Conservation (phyloP, 1,140 invertebrate species). For the Papilio glaucus region DNA sequence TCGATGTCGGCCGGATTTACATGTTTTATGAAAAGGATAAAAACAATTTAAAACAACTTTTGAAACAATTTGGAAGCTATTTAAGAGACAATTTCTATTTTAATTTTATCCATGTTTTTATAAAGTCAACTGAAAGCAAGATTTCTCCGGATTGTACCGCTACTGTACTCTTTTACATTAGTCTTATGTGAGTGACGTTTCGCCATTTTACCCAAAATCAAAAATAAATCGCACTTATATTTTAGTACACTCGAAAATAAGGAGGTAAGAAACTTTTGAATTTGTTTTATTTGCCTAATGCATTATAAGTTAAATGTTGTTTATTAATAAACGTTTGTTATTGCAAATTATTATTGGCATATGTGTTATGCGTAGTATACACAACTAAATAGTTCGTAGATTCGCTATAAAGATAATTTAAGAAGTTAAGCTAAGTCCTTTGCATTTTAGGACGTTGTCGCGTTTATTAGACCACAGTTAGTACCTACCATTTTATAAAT, state of each 20-base stretch:
- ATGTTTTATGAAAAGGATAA: neutral
- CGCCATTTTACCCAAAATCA: slow-evolving; percentile 1
- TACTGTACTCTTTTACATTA: neutral
- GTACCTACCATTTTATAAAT: too few relatives aligned
- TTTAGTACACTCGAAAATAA: neutral
- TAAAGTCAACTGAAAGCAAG: neutral
- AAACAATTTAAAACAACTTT: neutral
- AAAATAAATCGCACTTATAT: neutral
- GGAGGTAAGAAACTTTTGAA: neutral
- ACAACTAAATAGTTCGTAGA: too few relatives aligned
- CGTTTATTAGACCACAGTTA: too few relatives aligned
- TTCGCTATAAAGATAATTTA: too few relatives aligned
- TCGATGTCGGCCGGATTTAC: slow-evolving; percentile 31
- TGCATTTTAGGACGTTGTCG: too few relatives aligned
- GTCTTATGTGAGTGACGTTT: neutral
- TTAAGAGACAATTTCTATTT: neutral
- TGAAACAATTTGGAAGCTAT: neutral
- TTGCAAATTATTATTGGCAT: neutral
- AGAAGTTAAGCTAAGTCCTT: too few relatives aligned
- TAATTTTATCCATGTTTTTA: neutral
- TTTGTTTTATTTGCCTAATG: neutral
- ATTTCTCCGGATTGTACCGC: neutral
- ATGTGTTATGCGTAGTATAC: too few relatives aligned
- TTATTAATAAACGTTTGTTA: neutral
- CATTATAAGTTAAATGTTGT: neutral